These are phyloP conservation scores for Neomorphus geoffroyi DNA, from an alignment of 2,797 vertebrate genomes.

Conservation along the genomic window DNA sequence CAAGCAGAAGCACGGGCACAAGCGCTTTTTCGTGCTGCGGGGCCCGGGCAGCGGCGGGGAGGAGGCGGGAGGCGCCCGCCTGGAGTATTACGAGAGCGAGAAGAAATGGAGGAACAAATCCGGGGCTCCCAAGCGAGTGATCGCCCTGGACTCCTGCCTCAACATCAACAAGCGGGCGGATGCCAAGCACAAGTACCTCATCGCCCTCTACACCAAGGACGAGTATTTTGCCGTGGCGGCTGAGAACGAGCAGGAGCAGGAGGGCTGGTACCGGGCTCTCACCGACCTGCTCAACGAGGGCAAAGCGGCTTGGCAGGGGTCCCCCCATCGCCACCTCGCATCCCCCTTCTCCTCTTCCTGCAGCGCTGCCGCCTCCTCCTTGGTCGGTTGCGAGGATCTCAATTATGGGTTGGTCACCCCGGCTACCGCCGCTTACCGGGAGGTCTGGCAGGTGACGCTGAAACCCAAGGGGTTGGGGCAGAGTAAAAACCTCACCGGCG, in stretches of 20 bases:
- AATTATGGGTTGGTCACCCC: conserved; percentile 88
- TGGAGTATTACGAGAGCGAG: conserved; percentile 99
- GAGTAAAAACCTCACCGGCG: conserved; percentile 90
- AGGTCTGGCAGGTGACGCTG: conserved; percentile 97
- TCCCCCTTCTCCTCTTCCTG: conserved; percentile 70
- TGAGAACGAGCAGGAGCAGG: conserved; percentile 93
- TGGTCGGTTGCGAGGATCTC: conserved; percentile 81
- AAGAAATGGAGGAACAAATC: conserved; percentile 99
- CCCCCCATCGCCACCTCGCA: conserved; percentile 38
- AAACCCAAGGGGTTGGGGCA: conserved; percentile 95
- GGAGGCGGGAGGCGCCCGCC: conserved; percentile 80
- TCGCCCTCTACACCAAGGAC: conserved; percentile 96
- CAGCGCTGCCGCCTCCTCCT: conserved; percentile 50
- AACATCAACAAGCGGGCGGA: conserved; percentile 97
- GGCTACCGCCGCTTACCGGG: conserved; percentile 85
- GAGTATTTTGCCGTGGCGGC: conserved; percentile 97
- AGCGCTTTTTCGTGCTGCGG: conserved; percentile 92
- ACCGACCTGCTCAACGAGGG: conserved; percentile 88
- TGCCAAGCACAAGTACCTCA: conserved; percentile 94
- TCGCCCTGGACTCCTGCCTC: conserved; percentile 92
- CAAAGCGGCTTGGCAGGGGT: conserved; percentile 74
- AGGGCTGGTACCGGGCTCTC: conserved; percentile 90
- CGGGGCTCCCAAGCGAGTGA: conserved; percentile 89
- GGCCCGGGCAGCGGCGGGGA: conserved; percentile 80
- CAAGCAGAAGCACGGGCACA: conserved; percentile 97